Evolutionary conservation across 1,140 invertebrate species (phyloP).

Genomic region (Ericerus pela): DNA sequence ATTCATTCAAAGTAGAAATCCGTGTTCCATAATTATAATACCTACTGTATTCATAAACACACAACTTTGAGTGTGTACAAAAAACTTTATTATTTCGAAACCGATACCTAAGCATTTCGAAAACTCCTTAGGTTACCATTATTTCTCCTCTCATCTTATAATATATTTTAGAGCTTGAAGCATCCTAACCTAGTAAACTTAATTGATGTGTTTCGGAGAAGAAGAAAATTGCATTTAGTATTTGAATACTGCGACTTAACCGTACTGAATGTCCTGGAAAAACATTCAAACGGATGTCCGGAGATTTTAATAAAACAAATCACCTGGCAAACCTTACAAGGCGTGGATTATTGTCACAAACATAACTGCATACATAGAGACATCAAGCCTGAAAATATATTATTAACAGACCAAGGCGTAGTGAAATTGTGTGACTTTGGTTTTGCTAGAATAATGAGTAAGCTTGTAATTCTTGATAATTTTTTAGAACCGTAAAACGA

Average conservation of each 20-base stretch:
- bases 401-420: slow-evolving; percentile 82
- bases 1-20: no score
- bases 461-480: slow-evolving; percentile 34
- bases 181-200: slow-evolving; percentile 96
- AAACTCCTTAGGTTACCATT: no score
- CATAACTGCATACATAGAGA: slow-evolving; percentile 94
- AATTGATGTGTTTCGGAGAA: slow-evolving; percentile 93
- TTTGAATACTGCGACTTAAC: slow-evolving; percentile 98
- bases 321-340: slow-evolving; percentile 87
- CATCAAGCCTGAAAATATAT: slow-evolving; percentile 97
- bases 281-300: slow-evolving; percentile 67
- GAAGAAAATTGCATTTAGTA: slow-evolving; percentile 89
- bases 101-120: no score
- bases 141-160: not conserved
- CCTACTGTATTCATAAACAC: no score
- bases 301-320: slow-evolving; percentile 80
- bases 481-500: no score
- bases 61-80: no score
- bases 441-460: slow-evolving; percentile 92
- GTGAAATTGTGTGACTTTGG: slow-evolving; percentile 98
- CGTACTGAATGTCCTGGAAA: slow-evolving; percentile 88
- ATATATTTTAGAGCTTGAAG: slow-evolving; percentile 72
- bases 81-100: no score
- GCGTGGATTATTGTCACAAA: slow-evolving; percentile 88
- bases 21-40: no score